Conservation (phyloP, 2,888 invertebrate genomes). For the Polyommatus icarus region DNA sequence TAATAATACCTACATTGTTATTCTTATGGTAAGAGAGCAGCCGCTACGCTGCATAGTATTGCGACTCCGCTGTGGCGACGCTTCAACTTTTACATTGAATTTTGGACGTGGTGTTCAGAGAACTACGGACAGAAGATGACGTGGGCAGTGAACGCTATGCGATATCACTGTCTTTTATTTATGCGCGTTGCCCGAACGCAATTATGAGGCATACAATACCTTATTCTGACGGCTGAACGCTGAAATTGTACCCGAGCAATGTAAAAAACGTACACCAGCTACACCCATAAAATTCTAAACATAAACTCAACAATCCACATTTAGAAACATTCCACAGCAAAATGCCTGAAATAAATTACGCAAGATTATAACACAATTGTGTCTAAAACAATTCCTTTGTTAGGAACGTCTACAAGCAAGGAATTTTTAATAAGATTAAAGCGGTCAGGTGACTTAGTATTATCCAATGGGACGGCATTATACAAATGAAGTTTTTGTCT, state of each 20-base stretch:
- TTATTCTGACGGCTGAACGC: neutral
- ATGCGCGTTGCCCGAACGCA: too few relatives aligned
- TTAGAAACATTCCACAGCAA: neutral
- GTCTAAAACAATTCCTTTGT: constrained; percentile 21
- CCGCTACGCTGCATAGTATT: too few relatives aligned
- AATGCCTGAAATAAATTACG: constrained; percentile 4
- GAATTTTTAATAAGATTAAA: constrained; percentile 13
- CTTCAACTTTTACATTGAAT: too few relatives aligned
- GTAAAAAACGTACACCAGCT: neutral
- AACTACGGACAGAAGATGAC: too few relatives aligned
- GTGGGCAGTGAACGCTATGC: too few relatives aligned
- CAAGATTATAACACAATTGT: constrained; percentile 26
- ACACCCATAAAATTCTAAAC: neutral
- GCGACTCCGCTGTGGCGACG: too few relatives aligned
- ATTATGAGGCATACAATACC: too few relatives aligned
- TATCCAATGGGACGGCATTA: constrained; percentile 27
- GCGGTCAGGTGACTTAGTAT: constrained; percentile 23
- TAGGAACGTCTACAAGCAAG: constrained; percentile 15
- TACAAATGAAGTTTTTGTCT: constrained; percentile 29
- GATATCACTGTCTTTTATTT: too few relatives aligned
- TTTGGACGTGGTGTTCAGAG: too few relatives aligned
- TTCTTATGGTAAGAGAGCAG: too few relatives aligned
- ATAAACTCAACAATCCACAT: neutral
- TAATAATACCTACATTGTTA: too few relatives aligned
- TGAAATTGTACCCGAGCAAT: neutral